Base-by-base conservation (phyloP, 1,140 invertebrate species). In the Pogonomyrmex barbatus region DNA sequence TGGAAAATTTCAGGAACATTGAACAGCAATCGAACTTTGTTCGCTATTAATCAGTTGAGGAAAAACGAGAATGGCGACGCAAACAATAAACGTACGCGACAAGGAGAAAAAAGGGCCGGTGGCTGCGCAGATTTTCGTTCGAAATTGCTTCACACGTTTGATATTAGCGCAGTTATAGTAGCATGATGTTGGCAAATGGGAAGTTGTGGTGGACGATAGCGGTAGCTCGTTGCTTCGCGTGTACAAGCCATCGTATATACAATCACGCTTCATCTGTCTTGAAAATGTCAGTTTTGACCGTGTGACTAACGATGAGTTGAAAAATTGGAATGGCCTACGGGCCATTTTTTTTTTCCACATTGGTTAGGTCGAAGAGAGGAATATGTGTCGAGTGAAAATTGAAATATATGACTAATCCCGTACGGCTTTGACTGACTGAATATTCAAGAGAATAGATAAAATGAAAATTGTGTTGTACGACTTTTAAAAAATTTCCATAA, bases 141-240 rank as follows among this genome's bases (percentile, higher is more conserved):
- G 17, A 62, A 67, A 42, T 52, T 39, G 30, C 12, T 45, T 0
- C 39, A 14, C 47, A 30, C 10, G 68, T 86, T 81, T 45, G 45
- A 76, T 47, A 63, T 63, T 52, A 63, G 56, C 62, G 68, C 50
- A 50, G 45, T 65, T 63, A 83, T 50, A 60, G 62, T 60, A 10
- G 45, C 54, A 71, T 54, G 87, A 78, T 47, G 87, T 76, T 68
- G 63, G 70, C 67, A 45, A 39, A 78, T 52, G 60, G 39, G 17
- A 81, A 70, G 52, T 73, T 65, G 30, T 56, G 17, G 33, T 12
- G 12, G 36, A 4, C 73, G 71, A 24, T 45, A 42, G 63, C 36
- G 58, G 24, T 17, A 33, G n/a, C 52, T 56, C 39, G 36, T 24
- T 24, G 24, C 24, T 24, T 56, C 5, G 33, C 14, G 73, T 42